Evolutionary conservation across 2,113 vertebrate species (phyloP), one percentile per base, ranked within the genome.

Genomic region (Rhombomys opimus): DNA sequence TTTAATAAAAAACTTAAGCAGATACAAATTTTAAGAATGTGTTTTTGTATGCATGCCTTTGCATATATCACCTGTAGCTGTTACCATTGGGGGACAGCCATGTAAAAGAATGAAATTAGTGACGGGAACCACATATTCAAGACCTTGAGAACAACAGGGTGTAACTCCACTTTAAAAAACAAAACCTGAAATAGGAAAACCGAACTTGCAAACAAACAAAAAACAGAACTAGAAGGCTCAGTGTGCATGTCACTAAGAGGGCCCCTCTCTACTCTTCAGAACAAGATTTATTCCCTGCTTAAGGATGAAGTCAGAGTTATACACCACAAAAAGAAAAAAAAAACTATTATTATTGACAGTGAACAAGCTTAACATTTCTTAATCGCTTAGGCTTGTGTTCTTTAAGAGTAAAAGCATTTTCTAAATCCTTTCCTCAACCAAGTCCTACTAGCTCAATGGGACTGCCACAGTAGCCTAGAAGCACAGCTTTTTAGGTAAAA

Each of bases 361-460:
- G 81, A 94, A 75, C 27, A 77, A 94, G 89, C 77, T 11, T 76
- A 78, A 70, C 14, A 81, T 54, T 84, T 89, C 73, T 22, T n/a
- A 65, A 50, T 91, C 30, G 8, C 54, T 87, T 13, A 70, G 5
- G 50, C 78, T 82, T 59, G 15, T n/a, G 86, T 41, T 86, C n/a
- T 65, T 89, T 75, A 89, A 41, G 20, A 41, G 77, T 22, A 59
- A 88, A 92, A 86, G 3, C 12, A 7, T 57, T 90, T 92, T 90
- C 35, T 70, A 57, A 78, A 27, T 88, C 14, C n/a, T 9, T 25
- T 27, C 67, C 3, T 91, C 75, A 91, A 68, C 50, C 11, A 41
- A 72, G 46, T n/a, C 35, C 50, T 91, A 25, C 20, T 5, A 72
- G 59, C 8, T 87, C 89, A 75, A 18, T 41, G 25, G 5, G n/a